Conservation (phyloP, 2,797 vertebrate species). For the Propithecus deckenii region DNA sequence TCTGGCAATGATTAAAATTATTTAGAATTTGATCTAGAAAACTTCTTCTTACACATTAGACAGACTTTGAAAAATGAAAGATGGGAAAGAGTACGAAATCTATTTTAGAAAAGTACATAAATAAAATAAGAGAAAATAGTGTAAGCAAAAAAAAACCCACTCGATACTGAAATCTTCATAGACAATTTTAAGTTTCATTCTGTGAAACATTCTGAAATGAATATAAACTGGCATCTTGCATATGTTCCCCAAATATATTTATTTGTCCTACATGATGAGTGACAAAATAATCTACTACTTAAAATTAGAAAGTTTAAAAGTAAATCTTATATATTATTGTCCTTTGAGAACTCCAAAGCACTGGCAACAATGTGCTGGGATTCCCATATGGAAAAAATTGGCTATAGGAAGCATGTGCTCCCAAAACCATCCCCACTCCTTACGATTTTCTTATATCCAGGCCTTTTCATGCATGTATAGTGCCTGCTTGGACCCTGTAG, state of each 20-base stretch:
- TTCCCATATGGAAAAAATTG: conserved; percentile 21
- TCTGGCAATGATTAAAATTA: not conserved
- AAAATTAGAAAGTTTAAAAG: not conserved
- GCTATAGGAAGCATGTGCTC: not conserved
- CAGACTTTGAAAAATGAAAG: not conserved
- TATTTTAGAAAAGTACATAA: not conserved
- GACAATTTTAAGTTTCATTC: not conserved
- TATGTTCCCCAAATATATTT: not conserved
- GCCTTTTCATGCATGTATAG: not conserved
- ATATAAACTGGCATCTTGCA: not conserved
- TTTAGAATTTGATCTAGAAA: not conserved
- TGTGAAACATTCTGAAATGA: not conserved
- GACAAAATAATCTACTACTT: not conserved
- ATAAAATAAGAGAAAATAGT: not conserved
- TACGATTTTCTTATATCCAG: not conserved
- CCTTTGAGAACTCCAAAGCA: conserved; percentile 22
- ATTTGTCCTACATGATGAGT: not conserved
- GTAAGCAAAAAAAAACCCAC: not conserved
- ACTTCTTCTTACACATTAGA: not conserved
- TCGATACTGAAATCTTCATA: not conserved
- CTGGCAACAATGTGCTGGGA: not conserved
- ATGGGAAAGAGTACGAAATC: not conserved
- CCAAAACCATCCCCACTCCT: not conserved
- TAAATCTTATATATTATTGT: not conserved
- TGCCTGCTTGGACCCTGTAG: not conserved